Conservation (phyloP, 2,113 vertebrate species). For the rabbit (Oryctolagus cuniculus) region DNA sequence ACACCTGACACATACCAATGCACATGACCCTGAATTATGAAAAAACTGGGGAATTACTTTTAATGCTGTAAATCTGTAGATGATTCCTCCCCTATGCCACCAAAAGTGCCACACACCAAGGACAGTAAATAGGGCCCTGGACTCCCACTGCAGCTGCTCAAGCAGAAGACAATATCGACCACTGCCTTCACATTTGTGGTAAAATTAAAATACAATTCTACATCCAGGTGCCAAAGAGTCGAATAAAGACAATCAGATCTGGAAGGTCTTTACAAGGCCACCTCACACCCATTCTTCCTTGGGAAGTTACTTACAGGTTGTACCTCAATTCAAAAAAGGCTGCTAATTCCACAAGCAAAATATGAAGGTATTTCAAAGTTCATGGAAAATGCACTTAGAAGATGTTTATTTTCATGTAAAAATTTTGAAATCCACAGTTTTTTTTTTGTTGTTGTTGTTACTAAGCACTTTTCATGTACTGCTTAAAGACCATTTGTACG, state of each 20-base stretch:
- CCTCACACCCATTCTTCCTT: neutral
- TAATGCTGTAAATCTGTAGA: neutral
- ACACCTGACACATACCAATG: accelerated
- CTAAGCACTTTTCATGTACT: no score
- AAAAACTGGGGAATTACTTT: neutral
- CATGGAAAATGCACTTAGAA: no score
- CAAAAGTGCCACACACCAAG: neutral
- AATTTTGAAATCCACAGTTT: no score
- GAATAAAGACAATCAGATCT: neutral
- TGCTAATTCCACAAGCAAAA: neutral
- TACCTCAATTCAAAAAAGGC: neutral
- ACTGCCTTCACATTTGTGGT: neutral
- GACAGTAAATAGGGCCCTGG: neutral
- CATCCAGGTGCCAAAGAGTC: neutral
- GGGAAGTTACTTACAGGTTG: neutral
- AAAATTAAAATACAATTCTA: slow-evolving; percentile 19
- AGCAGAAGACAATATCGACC: neutral
- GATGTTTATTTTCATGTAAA: no score
- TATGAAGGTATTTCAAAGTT: no score
- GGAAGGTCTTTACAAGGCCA: neutral
- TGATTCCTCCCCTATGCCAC: neutral
- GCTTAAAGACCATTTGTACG: no score
- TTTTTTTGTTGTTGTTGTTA: no score
- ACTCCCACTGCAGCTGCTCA: neutral
- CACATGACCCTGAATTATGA: neutral